These are phyloP conservation scores for Calliphora vomitoria DNA, from an alignment of 2,888 invertebrate species.

Conservation along the genomic window DNA sequence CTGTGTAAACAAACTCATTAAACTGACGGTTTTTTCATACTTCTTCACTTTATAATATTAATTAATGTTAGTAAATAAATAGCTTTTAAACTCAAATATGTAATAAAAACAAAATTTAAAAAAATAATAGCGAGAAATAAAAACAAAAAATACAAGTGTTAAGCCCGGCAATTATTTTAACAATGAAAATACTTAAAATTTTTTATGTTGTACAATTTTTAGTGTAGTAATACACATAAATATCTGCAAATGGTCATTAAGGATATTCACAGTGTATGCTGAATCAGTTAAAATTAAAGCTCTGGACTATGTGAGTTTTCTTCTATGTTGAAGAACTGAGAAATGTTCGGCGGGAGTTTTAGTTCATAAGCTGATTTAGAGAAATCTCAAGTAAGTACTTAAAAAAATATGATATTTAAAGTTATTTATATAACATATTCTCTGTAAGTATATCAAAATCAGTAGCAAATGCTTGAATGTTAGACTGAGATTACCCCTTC, in stretches of 20 bases:
- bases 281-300: too few species aligned
- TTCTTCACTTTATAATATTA: constrained; percentile 39
- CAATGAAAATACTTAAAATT: not conserved
- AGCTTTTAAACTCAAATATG: constrained; percentile 20
- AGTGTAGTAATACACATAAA: not conserved
- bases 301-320: too few species aligned
- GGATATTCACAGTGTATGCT: not conserved
- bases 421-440: too few species aligned
- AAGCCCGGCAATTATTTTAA: constrained; percentile 24
- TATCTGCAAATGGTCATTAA: not conserved
- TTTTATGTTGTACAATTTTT: constrained; percentile 19
- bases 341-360: too few species aligned
- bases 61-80: constrained; percentile 55
- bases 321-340: too few species aligned
- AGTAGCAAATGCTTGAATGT: not conserved
- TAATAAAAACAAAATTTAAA: constrained; percentile 32
- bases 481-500: not conserved
- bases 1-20: constrained; percentile 55
- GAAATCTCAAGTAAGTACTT: too few species aligned
- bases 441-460: not conserved
- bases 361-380: too few species aligned
- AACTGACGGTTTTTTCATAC: not conserved
- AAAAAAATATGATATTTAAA: too few species aligned
- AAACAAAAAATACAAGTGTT: not conserved
- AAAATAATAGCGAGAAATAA: not conserved